Evolutionary conservation across 2,888 invertebrate genomes (phyloP), one percentile per base, ranked within the genome.

Genomic region (Athalia cordata): DNA sequence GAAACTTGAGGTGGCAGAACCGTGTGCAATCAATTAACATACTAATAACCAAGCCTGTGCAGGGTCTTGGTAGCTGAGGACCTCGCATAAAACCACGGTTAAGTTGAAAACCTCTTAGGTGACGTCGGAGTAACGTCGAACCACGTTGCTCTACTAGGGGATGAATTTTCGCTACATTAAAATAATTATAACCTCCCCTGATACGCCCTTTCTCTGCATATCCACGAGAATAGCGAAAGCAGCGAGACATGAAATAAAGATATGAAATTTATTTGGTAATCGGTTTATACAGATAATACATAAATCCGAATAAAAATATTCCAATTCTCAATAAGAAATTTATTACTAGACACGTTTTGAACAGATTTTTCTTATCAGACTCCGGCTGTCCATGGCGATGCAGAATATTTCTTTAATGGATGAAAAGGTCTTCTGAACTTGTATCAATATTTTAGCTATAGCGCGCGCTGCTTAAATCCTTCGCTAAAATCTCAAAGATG

Each of bases 31-130:
- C 87, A 88, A 88, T 88, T 88, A 88, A 88, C 88, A 88, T 88
- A 88, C 88, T 88, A 88, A 88, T 88, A 88, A 88, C 88, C 84
- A 83, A 81, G 82, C 84, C 85, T 86, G 84, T 85, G 82, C n/a
- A n/a, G n/a, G 82, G 86, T 72, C 72, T 72, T 72, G 59, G 29
- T 29, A 29, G 29, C 29, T 29, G 68, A 72, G 72, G 49, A 59
- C 72, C 72, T 13, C 43, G 59, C 72, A 57, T 75, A 75, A 64
- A 75, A 61, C 75, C 64, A 45, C 62, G 75, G 68, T 77, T 77
- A 59, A 70, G 59, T 77, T 77, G 29, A 70, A 62, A 77, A 77
- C 77, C 70, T 77, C 70, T 77, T 43, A 70, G 64, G 70, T 61
- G 45, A 29, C 29, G 61, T 77, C 52, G 70, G 49, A 77, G 68